phyloP scores from a whole-genome alignment of 2,797 vertebrate genomes.

The Macroramphosus scolopax region DNA sequence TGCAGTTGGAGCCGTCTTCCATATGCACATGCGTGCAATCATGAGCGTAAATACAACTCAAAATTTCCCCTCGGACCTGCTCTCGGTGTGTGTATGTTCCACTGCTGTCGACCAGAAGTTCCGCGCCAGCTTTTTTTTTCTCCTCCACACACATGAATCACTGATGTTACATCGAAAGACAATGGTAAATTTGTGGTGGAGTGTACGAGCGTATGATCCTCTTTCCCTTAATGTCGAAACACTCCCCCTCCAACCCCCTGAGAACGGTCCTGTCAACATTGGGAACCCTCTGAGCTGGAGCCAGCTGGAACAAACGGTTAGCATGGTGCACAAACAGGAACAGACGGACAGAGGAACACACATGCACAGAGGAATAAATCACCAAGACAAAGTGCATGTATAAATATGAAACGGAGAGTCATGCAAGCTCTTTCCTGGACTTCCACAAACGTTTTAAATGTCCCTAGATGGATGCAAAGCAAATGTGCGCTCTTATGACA shows the following conservation, averaged over 20 bases:
- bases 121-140: slow-evolving; percentile 16
- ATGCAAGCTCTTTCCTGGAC: slow-evolving; percentile 1
- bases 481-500: no score
- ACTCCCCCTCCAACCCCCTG: slow-evolving; percentile 22
- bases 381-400: slow-evolving; percentile 15
- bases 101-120: slow-evolving; percentile 31
- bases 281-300: slow-evolving; percentile 35
- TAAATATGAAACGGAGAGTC: slow-evolving; percentile 23
- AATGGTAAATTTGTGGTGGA: slow-evolving; percentile 28
- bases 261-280: slow-evolving; percentile 47
- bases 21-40: slow-evolving; percentile 2
- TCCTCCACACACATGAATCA: slow-evolving; percentile 27
- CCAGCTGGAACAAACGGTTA: slow-evolving; percentile 49
- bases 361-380: slow-evolving; percentile 4
- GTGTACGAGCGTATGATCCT: slow-evolving; percentile 14
- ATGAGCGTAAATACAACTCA: slow-evolving; percentile 10
- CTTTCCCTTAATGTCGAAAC: slow-evolving; percentile 24
- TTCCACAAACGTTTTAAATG: slow-evolving; percentile 25
- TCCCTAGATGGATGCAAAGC: no score
- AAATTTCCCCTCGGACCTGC: slow-evolving; percentile 17
- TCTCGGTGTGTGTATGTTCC: slow-evolving; percentile 22
- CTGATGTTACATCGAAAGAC: slow-evolving; percentile 29
- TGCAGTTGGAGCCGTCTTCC: not conserved
- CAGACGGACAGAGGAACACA: slow-evolving; percentile 19
- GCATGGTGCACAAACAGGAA: slow-evolving; percentile 25